Conservation (phyloP, 2,888 invertebrate genomes). For the Mesorhabditis belari region DNA sequence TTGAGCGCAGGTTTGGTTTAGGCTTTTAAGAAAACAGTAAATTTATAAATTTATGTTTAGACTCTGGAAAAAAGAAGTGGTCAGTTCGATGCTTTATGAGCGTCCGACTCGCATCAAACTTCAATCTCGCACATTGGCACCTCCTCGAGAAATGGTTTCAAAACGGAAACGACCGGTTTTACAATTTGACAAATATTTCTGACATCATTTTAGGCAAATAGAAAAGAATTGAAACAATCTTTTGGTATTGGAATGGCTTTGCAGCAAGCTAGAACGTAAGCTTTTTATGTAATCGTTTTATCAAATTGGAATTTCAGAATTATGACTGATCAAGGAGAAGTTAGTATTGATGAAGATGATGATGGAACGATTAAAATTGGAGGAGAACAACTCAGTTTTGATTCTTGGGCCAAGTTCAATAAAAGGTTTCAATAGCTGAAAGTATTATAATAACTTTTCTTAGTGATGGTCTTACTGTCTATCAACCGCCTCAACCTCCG, state of each 20-base stretch:
- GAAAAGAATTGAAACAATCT: background rate
- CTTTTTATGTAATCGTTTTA: background rate
- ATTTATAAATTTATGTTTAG: conserved; percentile 6
- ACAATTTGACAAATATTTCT: background rate
- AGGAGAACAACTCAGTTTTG: conserved; percentile 30
- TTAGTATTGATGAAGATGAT: conserved; percentile 25
- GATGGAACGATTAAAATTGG: conserved; percentile 21
- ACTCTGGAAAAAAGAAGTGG: conserved; percentile 28
- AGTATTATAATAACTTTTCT: background rate
- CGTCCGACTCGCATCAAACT: conserved; percentile 22
- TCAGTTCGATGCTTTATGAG: conserved; percentile 14
- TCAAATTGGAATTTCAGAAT: conserved; percentile 5
- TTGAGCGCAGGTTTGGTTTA: background rate
- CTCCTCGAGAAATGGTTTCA: conserved; percentile 1
- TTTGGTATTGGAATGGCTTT: conserved; percentile 4
- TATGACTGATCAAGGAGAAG: conserved; percentile 15
- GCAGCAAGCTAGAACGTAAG: conserved; percentile 6
- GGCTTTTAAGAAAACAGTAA: background rate
- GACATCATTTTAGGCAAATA: background rate
- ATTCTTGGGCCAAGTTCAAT: conserved; percentile 26
- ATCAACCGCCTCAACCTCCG: background rate
- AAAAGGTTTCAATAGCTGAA: background rate
- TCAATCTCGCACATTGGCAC: conserved; percentile 20
- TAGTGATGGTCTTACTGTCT: background rate
- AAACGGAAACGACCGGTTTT: conserved; percentile 1